phyloP scores from a whole-genome alignment of 2,888 invertebrate genomes.

The Itoplectis maculator region DNA sequence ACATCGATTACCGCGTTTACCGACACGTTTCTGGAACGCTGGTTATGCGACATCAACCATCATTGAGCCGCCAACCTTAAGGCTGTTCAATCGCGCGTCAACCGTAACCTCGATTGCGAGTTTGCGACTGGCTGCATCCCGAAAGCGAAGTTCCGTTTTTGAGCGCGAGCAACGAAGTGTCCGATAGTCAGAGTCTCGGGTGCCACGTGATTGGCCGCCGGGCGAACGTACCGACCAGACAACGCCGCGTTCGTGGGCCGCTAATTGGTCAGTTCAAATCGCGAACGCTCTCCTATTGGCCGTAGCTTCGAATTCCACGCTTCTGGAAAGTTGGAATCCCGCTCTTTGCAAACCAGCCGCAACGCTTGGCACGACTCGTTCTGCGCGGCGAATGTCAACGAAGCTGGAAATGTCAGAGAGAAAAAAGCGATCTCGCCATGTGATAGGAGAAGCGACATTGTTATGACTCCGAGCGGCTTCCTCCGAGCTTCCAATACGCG shows the following conservation, averaged over 20 bases:
- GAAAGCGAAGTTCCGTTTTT: not conserved
- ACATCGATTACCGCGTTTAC: not conserved
- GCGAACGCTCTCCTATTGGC: constrained; percentile 36
- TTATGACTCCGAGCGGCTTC: constrained; percentile 1
- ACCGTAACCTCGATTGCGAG: too few species aligned
- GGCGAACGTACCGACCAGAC: not conserved
- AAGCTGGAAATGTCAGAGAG: constrained; percentile 45
- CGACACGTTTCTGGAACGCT: too few species aligned
- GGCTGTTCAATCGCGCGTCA: too few species aligned
- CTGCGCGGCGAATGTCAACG: constrained; percentile 29
- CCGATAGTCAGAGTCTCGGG: not conserved
- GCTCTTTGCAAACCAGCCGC: not conserved
- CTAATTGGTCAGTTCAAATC: constrained; percentile 13
- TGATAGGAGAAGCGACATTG: constrained; percentile 4
- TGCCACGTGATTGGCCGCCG: too few species aligned
- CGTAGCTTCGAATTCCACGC: not conserved
- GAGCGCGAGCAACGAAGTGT: not conserved
- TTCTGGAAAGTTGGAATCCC: not conserved
- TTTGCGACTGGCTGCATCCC: too few species aligned
- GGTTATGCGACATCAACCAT: too few species aligned
- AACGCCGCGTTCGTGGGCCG: not conserved
- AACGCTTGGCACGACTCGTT: not conserved
- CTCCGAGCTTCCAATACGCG: not conserved
- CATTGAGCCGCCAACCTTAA: too few species aligned
- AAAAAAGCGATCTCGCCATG: constrained; percentile 19